Percentiles rank a stretch among this genome's conserved stretches.
phyloP scores from a whole-genome alignment of 2,113 vertebrate species.

The Perca fluviatilis region DNA sequence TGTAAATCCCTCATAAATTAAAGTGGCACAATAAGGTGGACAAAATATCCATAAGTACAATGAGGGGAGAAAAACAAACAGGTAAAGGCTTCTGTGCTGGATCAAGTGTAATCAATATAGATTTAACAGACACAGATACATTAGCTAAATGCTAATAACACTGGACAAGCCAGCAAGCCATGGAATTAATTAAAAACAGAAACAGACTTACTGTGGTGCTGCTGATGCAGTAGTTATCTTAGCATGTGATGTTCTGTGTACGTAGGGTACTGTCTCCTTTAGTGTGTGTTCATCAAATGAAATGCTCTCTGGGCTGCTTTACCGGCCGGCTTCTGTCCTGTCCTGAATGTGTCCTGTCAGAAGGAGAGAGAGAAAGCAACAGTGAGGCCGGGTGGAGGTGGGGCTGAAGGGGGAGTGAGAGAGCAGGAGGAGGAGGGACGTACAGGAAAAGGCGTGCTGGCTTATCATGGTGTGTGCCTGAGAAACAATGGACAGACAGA shows the following conservation, averaged over 20 bases:
- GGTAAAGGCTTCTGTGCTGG: neutral
- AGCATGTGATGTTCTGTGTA: slow-evolving; percentile 19
- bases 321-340: slow-evolving; percentile 65
- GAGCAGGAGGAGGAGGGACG: slow-evolving; percentile 29
- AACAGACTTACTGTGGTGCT: slow-evolving; percentile 57
- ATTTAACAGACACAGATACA: slow-evolving; percentile 15
- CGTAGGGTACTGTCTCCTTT: slow-evolving; percentile 1
- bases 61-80: neutral
- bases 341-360: slow-evolving; percentile 60
- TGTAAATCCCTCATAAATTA: neutral
- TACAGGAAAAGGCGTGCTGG: slow-evolving; percentile 28
- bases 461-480: slow-evolving; percentile 4
- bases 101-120: slow-evolving; percentile 10
- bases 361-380: slow-evolving; percentile 45
- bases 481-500: slow-evolving; percentile 16
- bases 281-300: slow-evolving; percentile 31
- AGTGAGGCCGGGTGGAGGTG: slow-evolving; percentile 55
- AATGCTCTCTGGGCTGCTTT: slow-evolving; percentile 39
- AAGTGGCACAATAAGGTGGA: neutral
- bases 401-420: slow-evolving; percentile 34
- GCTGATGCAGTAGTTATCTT: slow-evolving; percentile 3
- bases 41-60: neutral
- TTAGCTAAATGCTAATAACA: slow-evolving; percentile 62
- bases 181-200: neutral
- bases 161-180: neutral